Base-by-base conservation (phyloP, 2,888 invertebrate species). In the Syrphus vitripennis region DNA sequence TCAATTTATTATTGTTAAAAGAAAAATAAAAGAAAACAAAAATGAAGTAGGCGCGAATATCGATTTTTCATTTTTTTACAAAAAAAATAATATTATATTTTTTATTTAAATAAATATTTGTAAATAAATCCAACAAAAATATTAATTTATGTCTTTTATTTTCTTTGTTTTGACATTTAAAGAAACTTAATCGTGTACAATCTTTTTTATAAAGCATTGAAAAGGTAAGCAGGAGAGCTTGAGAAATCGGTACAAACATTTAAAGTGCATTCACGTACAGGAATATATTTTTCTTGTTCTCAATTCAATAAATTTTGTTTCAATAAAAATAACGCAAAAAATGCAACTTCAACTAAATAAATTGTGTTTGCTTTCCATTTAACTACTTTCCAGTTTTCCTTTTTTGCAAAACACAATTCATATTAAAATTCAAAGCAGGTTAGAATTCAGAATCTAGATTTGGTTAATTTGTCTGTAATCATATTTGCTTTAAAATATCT, bases 21-120 rank as follows among this genome's bases (percentile, higher is more conserved):
- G 3, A 21, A 48, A 48, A 57, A 55, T 12, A 31, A 34, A 59
- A 50, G 29, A 31, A 37, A 42, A 57, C 19, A 40, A 53, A 57
- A 59, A 65, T 50, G 42, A 72, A 86, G 69, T 82, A 71, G 82
- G 84, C 82, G 82, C 86, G 86, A 77, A 76, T 74, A 86, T 86
- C 86, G 86, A 86, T 86, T 86, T 86, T 86, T 82, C 82, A 82
- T 82, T 86, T 86, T 82, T 82, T 82, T 82, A 82, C 72, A 82
- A 78, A 67, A 70, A 63, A 71, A 34, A 59, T 77, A 77, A 77
- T 82, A 67, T 86, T 80, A 83, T 83, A 72, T 86, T 86, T 84
- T 84, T 86, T 86, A 81, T 77, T 74, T 77, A 86, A 86, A 77
- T 42, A 69, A 81, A 82, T 74, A 78, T 78, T 86, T 86, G 86